These are phyloP conservation scores for Pseudochirops corinnae DNA, from an alignment of 2,797 vertebrate genomes.

Conservation along the genomic window DNA sequence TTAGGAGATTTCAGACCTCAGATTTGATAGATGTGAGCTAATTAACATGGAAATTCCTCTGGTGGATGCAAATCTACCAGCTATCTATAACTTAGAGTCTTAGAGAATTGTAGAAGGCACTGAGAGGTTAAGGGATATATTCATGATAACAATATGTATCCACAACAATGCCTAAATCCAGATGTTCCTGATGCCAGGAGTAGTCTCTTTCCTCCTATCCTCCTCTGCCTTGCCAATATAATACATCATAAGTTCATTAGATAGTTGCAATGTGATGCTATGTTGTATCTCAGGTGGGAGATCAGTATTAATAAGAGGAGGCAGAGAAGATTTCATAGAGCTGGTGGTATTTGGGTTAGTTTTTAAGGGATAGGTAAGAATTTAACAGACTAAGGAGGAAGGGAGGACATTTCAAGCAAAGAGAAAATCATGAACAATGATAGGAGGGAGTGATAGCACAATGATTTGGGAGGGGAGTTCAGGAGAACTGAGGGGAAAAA, in stretches of 20 bases:
- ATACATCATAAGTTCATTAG: not conserved
- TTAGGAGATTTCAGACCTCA: too few species aligned
- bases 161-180: not conserved
- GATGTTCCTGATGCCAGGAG: not conserved
- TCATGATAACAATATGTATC: not conserved
- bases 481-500: not conserved
- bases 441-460: not conserved
- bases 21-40: too few species aligned
- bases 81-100: too few species aligned
- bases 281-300: not conserved
- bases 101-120: not conserved
- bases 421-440: not conserved
- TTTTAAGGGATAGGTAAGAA: conserved; percentile 28
- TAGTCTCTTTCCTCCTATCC: conserved; percentile 3
- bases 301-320: not conserved
- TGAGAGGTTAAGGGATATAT: not conserved
- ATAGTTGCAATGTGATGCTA: not conserved
- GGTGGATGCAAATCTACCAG: too few species aligned
- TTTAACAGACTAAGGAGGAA: not conserved
- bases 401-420: not conserved
- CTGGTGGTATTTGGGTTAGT: not conserved
- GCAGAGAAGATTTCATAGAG: not conserved
- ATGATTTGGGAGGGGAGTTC: not conserved
- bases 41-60: too few species aligned
- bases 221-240: conserved; percentile 11